phyloP scores from a whole-genome alignment of 2,888 invertebrate genomes.

The Ormyrus rosae region DNA sequence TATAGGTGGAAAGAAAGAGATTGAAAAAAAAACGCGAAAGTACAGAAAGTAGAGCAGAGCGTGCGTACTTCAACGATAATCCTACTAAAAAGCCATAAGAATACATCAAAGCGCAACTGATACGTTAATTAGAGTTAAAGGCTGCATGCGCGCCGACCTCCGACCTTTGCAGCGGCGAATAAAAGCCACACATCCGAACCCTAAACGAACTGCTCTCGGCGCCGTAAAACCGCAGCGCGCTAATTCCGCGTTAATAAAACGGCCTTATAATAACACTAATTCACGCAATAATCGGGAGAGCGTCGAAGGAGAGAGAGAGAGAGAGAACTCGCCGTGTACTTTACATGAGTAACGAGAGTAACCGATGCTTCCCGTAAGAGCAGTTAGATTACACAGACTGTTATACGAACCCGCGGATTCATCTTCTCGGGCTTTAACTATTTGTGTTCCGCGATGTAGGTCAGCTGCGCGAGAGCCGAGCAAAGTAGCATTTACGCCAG shows the following conservation, averaged over 20 bases:
- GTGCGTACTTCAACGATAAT: too few relatives aligned
- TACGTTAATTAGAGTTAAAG: too few relatives aligned
- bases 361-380: constrained; percentile 3
- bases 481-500: constrained; percentile 32
- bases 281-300: not conserved
- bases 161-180: not conserved
- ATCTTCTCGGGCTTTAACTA: constrained; percentile 15
- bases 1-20: too few relatives aligned
- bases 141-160: not conserved
- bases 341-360: constrained; percentile 31
- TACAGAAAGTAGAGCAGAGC: too few relatives aligned
- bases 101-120: too few relatives aligned
- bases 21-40: too few relatives aligned
- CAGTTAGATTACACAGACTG: constrained; percentile 39
- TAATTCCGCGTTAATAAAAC: constrained; percentile 9
- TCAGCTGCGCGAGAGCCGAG: not conserved
- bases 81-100: too few relatives aligned
- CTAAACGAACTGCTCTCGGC: too few relatives aligned
- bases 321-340: constrained; percentile 20
- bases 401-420: constrained; percentile 21
- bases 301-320: not conserved
- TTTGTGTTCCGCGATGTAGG: not conserved
- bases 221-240: not conserved
- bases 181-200: too few relatives aligned
- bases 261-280: constrained; percentile 4